phyloP scores from a whole-genome alignment of 2,888 invertebrate genomes.

The Phasia obesa region DNA sequence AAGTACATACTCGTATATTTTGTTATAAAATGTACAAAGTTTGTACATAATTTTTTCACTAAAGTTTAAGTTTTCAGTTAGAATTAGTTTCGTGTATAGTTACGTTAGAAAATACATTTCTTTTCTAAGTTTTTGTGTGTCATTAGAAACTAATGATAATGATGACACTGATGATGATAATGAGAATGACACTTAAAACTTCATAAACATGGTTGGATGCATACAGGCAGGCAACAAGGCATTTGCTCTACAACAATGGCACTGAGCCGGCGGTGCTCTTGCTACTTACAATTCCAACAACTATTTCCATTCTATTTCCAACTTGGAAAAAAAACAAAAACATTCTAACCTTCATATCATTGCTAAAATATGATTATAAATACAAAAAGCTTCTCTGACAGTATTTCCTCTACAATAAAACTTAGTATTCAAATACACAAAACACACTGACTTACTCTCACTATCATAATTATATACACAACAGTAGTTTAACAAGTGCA shows the following conservation, averaged over 20 bases:
- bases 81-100: conserved; percentile 37
- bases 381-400: conserved; percentile 59
- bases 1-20: conserved; percentile 45
- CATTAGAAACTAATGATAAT: conserved; percentile 63
- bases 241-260: neutral
- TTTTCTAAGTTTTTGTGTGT: conserved; percentile 33
- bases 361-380: conserved; percentile 63
- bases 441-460: conserved; percentile 11
- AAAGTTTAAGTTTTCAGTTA: conserved; percentile 22
- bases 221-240: conserved; percentile 1
- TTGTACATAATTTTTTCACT: conserved; percentile 5
- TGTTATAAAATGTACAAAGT: conserved; percentile 36
- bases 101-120: conserved; percentile 38
- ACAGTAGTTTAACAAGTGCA: conserved; percentile 43
- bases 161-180: conserved; percentile 64
- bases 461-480: conserved; percentile 27
- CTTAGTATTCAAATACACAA: conserved; percentile 33
- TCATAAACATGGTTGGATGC: conserved; percentile 49
- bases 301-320: neutral
- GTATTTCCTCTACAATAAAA: conserved; percentile 53
- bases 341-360: conserved; percentile 59
- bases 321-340: conserved; percentile 17
- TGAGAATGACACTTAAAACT: conserved; percentile 63
- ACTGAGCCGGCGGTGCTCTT: neutral
- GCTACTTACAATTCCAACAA: no score